Percentiles rank a stretch among this genome's conserved stretches.
phyloP scores from a whole-genome alignment of 2,888 invertebrate species.

The Xestia c-nigrum region DNA sequence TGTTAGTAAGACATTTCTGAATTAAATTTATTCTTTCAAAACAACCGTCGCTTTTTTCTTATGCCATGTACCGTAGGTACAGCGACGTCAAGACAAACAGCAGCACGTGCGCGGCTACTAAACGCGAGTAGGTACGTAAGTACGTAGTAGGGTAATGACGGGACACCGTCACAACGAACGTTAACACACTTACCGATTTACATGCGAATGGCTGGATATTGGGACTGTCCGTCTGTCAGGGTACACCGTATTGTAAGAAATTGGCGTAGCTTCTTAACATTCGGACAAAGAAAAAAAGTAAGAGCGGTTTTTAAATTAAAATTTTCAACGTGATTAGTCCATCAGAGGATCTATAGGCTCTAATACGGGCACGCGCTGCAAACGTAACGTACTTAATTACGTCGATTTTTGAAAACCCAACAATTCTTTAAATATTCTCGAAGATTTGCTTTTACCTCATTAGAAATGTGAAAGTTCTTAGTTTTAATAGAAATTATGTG shows the following conservation, averaged over 20 bases:
- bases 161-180: conserved; percentile 53
- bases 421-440: too few species aligned
- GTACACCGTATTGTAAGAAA: neutral
- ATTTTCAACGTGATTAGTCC: too few species aligned
- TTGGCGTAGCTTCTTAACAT: neutral
- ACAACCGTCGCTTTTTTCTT: neutral
- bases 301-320: too few species aligned
- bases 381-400: neutral
- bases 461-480: too few species aligned
- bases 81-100: neutral
- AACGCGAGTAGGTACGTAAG: conserved; percentile 55
- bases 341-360: too few species aligned
- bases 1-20: neutral
- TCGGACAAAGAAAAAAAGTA: too few species aligned
- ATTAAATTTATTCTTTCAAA: neutral
- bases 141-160: conserved; percentile 12
- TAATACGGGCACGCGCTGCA: too few species aligned
- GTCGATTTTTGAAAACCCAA: neutral
- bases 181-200: conserved; percentile 75
- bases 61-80: neutral
- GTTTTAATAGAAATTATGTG: too few species aligned
- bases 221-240: conserved; percentile 19
- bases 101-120: conserved; percentile 56
- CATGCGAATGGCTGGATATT: conserved; percentile 33
- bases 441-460: too few species aligned